Evolutionary conservation across 2,113 vertebrate genomes (phyloP).

Genomic region (Bungarus multicinctus): DNA sequence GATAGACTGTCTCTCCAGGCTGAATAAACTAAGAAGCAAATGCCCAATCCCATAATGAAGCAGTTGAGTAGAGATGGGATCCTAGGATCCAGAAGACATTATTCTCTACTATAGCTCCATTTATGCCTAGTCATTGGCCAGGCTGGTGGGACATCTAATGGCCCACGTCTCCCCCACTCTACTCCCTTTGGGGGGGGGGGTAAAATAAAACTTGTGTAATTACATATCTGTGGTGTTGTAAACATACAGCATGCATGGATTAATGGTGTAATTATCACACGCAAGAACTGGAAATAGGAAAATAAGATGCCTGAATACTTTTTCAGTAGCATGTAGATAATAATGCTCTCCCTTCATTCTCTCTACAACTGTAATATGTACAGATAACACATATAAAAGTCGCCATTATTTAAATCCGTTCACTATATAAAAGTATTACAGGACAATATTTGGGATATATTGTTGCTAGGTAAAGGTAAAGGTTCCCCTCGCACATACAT

Average conservation of each 20-base stretch:
- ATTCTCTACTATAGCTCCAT: neutral
- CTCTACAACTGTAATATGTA: neutral
- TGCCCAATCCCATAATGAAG: neutral
- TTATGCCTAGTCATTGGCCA: neutral
- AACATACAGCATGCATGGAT: neutral
- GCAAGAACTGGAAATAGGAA: neutral
- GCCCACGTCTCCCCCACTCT: neutral
- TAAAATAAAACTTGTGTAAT: neutral
- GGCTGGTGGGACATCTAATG: neutral
- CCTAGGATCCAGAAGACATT: neutral
- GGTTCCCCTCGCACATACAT: no score
- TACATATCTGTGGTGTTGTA: neutral
- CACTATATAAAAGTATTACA: neutral
- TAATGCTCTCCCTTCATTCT: neutral
- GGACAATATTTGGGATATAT: neutral
- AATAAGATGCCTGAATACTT: neutral
- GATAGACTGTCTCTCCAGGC: neutral
- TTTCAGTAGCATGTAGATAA: neutral
- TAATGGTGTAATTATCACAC: neutral
- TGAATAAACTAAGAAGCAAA: neutral
- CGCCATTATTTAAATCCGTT: neutral
- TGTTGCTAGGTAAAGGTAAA: neutral
- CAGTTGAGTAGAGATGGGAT: neutral
- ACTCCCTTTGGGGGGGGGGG: neutral
- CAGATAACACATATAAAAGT: neutral